phyloP scores from a whole-genome alignment of 2,797 vertebrate genomes.

The Etheostoma perlongum region DNA sequence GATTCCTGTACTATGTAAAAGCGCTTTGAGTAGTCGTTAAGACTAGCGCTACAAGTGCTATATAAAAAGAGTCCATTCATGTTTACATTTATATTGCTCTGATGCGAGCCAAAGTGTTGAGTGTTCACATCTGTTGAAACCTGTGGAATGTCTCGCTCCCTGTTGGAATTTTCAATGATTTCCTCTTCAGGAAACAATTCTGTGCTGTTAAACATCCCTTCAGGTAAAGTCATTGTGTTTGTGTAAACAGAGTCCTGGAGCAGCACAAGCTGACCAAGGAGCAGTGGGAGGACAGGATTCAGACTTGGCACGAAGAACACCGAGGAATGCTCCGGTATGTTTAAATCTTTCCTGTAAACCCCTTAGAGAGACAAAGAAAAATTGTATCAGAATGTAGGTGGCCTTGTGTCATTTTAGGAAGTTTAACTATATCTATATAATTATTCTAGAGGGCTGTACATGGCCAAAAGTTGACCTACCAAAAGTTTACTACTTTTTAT shows the following conservation, averaged over 20 bases:
- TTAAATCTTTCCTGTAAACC: neutral
- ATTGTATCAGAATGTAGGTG: neutral
- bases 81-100: neutral
- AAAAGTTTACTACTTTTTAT: too few species aligned
- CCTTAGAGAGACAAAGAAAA: neutral
- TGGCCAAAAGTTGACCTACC: too few species aligned
- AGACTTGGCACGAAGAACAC: conserved; percentile 98
- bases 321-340: conserved; percentile 93
- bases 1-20: too few species aligned
- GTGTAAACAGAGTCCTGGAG: conserved; percentile 90
- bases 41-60: too few species aligned
- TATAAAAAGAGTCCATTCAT: too few species aligned
- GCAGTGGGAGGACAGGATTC: conserved; percentile 98
- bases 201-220: conserved; percentile 27
- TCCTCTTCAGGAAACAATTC: conserved; percentile 51
- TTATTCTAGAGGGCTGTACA: too few species aligned
- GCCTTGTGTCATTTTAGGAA: conserved; percentile 9
- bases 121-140: neutral
- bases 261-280: conserved; percentile 99
- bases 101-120: neutral
- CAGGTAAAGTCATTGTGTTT: conserved; percentile 44
- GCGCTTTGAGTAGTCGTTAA: too few species aligned
- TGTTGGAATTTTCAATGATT: conserved; percentile 39
- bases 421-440: neutral
- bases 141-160: conserved; percentile 7